A percentile compares a stretch with the other conserved stretches of the same genome.
phyloP scores from a whole-genome alignment of 2,888 invertebrate genomes.

The Dioctria rufipes region DNA sequence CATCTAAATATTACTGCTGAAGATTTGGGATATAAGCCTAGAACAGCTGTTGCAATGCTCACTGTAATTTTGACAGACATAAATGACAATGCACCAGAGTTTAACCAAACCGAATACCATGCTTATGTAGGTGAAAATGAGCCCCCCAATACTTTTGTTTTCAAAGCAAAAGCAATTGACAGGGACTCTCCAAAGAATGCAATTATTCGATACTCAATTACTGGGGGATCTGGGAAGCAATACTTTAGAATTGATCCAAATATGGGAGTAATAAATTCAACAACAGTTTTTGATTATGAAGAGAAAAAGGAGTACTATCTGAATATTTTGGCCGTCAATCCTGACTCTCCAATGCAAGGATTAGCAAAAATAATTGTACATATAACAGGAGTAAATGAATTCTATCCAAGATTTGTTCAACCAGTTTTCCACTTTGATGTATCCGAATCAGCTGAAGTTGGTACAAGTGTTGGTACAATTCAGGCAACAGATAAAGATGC shows the following conservation, averaged over 20 bases:
- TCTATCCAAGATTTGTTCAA: constrained; percentile 88
- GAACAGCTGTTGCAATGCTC: constrained; percentile 83
- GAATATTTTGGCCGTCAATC: constrained; percentile 88
- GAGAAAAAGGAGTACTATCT: constrained; percentile 82
- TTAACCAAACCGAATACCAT: constrained; percentile 83
- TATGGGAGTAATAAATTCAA: constrained; percentile 83
- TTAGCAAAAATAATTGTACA: constrained; percentile 81
- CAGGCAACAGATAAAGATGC: constrained; percentile 92
- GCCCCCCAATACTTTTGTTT: constrained; percentile 82
- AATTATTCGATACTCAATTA: constrained; percentile 86
- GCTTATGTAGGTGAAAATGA: constrained; percentile 89
- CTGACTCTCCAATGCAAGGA: constrained; percentile 86
- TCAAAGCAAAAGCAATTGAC: constrained; percentile 83
- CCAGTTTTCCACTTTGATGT: constrained; percentile 94
- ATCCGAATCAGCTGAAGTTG: constrained; percentile 91
- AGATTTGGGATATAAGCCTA: constrained; percentile 88
- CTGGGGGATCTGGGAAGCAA: constrained; percentile 82
- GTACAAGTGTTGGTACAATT: constrained; percentile 87
- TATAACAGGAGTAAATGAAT: constrained; percentile 90
- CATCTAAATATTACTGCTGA: constrained; percentile 88
- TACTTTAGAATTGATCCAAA: constrained; percentile 84
- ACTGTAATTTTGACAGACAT: constrained; percentile 92
- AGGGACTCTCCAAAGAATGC: constrained; percentile 91
- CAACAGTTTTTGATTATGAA: constrained; percentile 89
- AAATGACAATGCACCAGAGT: constrained; percentile 92